phyloP scores from a whole-genome alignment of 2,797 vertebrate genomes.

The Parotocinclus haroldoi region DNA sequence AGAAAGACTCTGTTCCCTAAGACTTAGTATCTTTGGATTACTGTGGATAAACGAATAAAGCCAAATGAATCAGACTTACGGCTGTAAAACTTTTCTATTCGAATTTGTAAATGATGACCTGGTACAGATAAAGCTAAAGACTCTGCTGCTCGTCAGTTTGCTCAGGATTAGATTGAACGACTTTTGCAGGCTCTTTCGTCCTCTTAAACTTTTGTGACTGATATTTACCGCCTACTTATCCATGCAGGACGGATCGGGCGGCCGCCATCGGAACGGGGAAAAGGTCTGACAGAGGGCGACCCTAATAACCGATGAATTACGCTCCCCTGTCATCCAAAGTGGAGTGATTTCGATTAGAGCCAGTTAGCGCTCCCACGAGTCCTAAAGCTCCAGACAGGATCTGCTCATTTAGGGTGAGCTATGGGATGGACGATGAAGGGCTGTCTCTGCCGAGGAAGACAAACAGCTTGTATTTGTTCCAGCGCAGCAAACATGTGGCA shows the following conservation, averaged over 20 bases:
- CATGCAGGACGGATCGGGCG: no score
- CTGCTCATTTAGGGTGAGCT: conserved; percentile 46
- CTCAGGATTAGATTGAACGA: no score
- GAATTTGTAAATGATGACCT: no score
- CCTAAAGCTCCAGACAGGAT: conserved; percentile 29
- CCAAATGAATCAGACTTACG: no score
- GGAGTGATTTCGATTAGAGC: conserved; percentile 45
- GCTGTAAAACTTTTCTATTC: no score
- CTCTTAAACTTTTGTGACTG: background rate
- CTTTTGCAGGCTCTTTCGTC: no score
- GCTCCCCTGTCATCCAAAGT: conserved; percentile 13
- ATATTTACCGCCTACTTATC: background rate
- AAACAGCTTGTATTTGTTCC: conserved; percentile 28
- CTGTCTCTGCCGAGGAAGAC: conserved; percentile 12
- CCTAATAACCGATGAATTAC: conserved; percentile 9
- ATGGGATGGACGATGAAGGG: conserved; percentile 24
- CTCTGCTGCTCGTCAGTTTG: no score
- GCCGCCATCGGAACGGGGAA: background rate
- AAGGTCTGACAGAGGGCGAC: background rate
- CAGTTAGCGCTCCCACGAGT: conserved; percentile 45
- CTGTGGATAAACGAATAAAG: no score
- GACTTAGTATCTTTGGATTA: no score
- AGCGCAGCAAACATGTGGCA: conserved; percentile 23
- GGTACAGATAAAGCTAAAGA: no score
- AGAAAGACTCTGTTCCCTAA: no score